Evolutionary conservation across 2,888 invertebrate genomes (phyloP).

Genomic region (Salpingus planirostris): DNA sequence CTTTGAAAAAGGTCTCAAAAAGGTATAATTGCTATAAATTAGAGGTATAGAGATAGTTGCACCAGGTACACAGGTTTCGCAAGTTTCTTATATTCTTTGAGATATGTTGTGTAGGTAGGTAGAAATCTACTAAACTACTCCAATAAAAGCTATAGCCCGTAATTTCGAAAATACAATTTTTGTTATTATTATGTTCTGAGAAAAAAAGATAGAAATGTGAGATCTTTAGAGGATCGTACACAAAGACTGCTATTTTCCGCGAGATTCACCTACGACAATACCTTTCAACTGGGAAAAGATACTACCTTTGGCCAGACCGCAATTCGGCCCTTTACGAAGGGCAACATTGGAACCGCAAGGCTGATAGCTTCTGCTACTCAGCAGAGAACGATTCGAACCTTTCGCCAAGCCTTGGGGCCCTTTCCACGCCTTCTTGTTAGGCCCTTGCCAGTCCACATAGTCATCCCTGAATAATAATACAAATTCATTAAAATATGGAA

Average conservation of each 20-base stretch:
- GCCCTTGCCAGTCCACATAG: constrained; percentile 77
- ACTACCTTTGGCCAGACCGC: constrained; percentile 68
- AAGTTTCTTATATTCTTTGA: too few relatives aligned
- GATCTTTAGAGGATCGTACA: constrained; percentile 30
- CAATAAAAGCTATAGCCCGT: constrained; percentile 1
- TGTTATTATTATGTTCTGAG: too few relatives aligned
- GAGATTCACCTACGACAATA: constrained; percentile 42
- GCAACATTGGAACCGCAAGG: constrained; percentile 60
- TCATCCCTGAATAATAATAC: constrained; percentile 66
- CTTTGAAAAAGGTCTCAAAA: too few relatives aligned
- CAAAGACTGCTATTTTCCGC: constrained; percentile 41
- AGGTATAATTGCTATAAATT: too few relatives aligned
- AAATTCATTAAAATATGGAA: too few relatives aligned
- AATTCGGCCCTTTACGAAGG: constrained; percentile 62
- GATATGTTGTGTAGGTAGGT: constrained; percentile 5
- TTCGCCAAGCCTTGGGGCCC: constrained; percentile 44
- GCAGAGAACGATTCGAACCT: constrained; percentile 45
- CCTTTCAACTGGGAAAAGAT: constrained; percentile 60
- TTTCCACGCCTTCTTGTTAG: constrained; percentile 54
- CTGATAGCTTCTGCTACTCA: constrained; percentile 38
- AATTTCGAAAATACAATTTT: background rate
- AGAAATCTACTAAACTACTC: constrained; percentile 1
- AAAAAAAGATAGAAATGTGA: too few relatives aligned
- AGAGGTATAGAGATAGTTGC: too few relatives aligned
- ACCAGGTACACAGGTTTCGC: constrained; percentile 5